Evolutionary conservation across 2,888 invertebrate genomes (phyloP).

Genomic region (Pachycephus smyrnensis): DNA sequence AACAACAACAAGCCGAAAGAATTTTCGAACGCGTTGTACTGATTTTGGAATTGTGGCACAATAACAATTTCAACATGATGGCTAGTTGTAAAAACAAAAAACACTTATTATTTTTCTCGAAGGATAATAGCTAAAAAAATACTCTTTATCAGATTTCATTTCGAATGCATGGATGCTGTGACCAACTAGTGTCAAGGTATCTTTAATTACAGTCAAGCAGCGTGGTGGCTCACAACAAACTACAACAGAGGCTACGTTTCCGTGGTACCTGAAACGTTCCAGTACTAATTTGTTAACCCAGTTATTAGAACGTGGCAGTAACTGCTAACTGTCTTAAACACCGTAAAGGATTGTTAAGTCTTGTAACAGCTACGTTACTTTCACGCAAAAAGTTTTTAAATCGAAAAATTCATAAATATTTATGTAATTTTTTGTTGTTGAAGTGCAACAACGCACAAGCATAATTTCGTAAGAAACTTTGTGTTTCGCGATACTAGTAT

Average conservation of each 20-base stretch:
- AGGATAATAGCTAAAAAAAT: background rate
- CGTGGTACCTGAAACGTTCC: background rate
- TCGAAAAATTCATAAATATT: background rate
- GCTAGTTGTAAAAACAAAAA: background rate
- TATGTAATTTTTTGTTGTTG: no score
- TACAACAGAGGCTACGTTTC: background rate
- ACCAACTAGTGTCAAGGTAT: background rate
- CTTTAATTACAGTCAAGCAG: background rate
- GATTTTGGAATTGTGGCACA: background rate
- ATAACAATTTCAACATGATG: background rate
- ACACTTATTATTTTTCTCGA: background rate
- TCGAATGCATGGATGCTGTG: background rate
- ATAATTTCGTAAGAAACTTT: background rate
- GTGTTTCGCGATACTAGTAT: background rate
- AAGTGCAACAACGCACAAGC: no score
- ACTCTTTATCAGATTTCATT: background rate
- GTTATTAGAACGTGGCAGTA: background rate
- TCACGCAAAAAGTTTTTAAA: background rate
- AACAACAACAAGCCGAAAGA: conserved; percentile 8
- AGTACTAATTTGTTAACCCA: background rate
- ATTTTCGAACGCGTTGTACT: background rate
- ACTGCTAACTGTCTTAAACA: background rate
- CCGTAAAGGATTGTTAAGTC: background rate
- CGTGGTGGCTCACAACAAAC: background rate
- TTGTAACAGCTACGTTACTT: background rate